Evolutionary conservation across 2,888 invertebrate species (phyloP), one percentile per base, ranked within the genome.

Genomic region (Eucriotettix oculatus): DNA sequence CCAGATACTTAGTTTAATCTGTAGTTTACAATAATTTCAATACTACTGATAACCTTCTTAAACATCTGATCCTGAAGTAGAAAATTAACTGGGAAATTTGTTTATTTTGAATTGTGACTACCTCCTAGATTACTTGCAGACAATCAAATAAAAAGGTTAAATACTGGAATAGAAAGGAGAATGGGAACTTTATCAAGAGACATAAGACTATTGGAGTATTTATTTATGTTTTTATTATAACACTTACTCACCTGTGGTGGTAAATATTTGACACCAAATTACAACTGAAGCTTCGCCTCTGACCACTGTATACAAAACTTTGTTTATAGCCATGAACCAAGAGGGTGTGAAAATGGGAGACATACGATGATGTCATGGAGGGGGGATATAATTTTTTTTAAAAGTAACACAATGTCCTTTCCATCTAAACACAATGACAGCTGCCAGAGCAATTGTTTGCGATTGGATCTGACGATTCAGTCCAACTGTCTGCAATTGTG

Each of bases 241-340:
- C 64, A 65, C 60, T 64, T 62, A 65, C 64, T 60, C 64, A 65
- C 66, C 66, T 62, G 63, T 61, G 63, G 64, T 59, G 62, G 65
- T 64, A 64, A 63, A 63, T 59, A 61, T 62, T 64, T 64, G 62
- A 65, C 65, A 65, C 64, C 65, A 63, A 64, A 61, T 61, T 63
- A 66, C 66, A 66, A 63, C 58, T 62, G 62, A 64, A 64, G 62
- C 62, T 59, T 63, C 57, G 52, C 60, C 61, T 61, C 58, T 60
- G 60, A 61, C 58, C 61, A 60, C 54, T 65, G 62, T 64, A 61
- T 64, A 65, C 62, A 65, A 65, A 65, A 65, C 64, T 64, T 61
- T 65, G 60, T 63, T 61, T 53, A 60, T 62, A 65, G 63, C 65
- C 63, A 60, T 63, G 62, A 65, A 64, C 62, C 63, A 61, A 63